Percentiles rank a stretch among this genome's conserved stretches.
These are phyloP conservation scores for Syrista parreyssii DNA, from an alignment of 2,888 invertebrate species.

Conservation along the genomic window DNA sequence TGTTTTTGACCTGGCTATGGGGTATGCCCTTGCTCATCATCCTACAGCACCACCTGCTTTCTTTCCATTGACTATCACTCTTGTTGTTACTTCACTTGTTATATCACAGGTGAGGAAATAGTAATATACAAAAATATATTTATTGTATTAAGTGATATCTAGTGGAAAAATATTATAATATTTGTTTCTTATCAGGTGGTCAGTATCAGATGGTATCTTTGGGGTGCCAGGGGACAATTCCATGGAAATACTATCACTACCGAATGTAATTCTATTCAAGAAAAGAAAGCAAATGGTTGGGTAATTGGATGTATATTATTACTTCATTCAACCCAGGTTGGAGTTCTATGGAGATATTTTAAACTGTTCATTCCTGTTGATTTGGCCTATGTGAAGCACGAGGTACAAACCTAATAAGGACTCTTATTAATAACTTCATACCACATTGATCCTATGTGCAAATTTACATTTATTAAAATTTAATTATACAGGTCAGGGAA, in stretches of 20 bases:
- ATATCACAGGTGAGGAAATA: conserved; percentile 74
- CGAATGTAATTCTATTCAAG: conserved; percentile 39
- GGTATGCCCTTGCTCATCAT: conserved; percentile 81
- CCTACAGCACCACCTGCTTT: conserved; percentile 47
- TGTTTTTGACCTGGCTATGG: conserved; percentile 88
- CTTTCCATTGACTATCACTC: conserved; percentile 70
- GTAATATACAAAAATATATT: background rate
- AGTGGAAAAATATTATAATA: background rate
- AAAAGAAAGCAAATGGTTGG: conserved; percentile 51
- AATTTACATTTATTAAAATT: conserved; percentile 11
- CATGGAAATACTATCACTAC: conserved; percentile 32
- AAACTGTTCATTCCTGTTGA: conserved; percentile 87
- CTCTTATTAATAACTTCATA: background rate
- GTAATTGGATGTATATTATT: conserved; percentile 68
- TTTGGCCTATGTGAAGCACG: conserved; percentile 83
- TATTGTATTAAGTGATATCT: background rate
- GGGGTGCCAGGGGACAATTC: conserved; percentile 61
- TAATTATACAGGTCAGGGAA: conserved; percentile 66
- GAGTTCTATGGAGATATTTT: conserved; percentile 85
- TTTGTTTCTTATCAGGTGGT: conserved; percentile 67
- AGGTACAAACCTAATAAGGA: conserved; percentile 67
- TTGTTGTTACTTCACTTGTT: conserved; percentile 79
- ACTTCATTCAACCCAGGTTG: conserved; percentile 77
- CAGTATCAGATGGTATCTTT: conserved; percentile 81
- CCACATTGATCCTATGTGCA: background rate